These are phyloP conservation scores for Geodia barretti DNA, from an alignment of 37 sponge, comb jelly and placozoan genomes.

Conservation along the genomic window DNA sequence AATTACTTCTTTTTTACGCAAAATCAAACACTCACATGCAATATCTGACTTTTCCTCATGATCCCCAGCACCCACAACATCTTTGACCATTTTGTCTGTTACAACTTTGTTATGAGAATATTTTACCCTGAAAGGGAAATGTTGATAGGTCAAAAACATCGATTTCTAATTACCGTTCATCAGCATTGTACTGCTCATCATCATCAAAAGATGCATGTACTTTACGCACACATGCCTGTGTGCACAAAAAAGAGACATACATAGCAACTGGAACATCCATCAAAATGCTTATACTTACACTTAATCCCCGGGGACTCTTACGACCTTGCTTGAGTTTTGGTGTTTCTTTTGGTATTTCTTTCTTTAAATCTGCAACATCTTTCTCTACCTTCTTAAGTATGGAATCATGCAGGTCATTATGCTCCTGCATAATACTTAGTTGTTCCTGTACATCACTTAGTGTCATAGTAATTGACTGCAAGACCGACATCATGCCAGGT, in stretches of 20 bases:
- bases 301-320: conserved; percentile 6
- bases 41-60: neutral
- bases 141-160: neutral
- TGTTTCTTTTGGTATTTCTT: neutral
- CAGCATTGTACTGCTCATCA: neutral
- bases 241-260: too few relatives aligned
- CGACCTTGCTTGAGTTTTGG: neutral
- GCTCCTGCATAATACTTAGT: neutral
- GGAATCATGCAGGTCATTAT: neutral
- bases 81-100: neutral
- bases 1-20: too few relatives aligned
- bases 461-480: conserved; percentile 1
- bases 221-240: neutral
- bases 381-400: neutral
- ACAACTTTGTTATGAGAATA: neutral
- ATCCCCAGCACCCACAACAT: neutral
- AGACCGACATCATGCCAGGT: neutral
- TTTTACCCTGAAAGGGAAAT: neutral
- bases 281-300: neutral
- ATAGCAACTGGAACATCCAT: too few relatives aligned
- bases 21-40: conserved; percentile 9
- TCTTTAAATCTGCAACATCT: neutral
- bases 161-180: neutral
- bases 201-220: neutral
- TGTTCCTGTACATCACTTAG: conserved; percentile 2